A percentile compares a stretch with the other conserved stretches of the same genome.
These are phyloP conservation scores for Halcyon malimbica DNA, from an alignment of 2,113 vertebrate genomes.

Conservation along the genomic window DNA sequence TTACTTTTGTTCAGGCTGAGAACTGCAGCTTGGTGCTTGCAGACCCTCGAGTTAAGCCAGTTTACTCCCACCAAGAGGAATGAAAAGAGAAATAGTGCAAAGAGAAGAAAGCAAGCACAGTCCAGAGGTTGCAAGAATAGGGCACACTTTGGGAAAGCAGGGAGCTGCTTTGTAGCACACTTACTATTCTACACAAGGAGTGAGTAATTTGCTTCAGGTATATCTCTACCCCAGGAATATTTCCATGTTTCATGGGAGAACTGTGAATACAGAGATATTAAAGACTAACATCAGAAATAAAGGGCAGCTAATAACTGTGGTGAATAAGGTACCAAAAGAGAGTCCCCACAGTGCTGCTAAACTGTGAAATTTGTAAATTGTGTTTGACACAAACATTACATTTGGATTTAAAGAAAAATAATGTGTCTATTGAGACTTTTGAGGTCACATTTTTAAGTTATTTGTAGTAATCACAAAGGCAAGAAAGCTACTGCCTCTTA, in stretches of 20 bases:
- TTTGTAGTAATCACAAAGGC: background rate
- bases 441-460: background rate
- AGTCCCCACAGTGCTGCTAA: background rate
- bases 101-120: background rate
- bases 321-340: background rate
- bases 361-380: background rate
- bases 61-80: background rate
- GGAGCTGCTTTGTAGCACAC: background rate
- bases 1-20: background rate
- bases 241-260: constrained; percentile 2
- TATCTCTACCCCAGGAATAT: background rate
- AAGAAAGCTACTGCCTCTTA: background rate
- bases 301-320: background rate
- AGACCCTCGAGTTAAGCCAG: background rate
- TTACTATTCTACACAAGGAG: background rate
- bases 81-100: background rate
- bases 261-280: background rate
- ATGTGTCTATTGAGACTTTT: background rate
- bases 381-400: background rate
- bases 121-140: background rate
- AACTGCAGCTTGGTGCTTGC: background rate
- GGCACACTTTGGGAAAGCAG: background rate
- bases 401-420: constrained; percentile 6
- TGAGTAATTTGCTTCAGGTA: background rate
- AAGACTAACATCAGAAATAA: background rate